phyloP scores from a whole-genome alignment of 1,140 invertebrate genomes.

The Cydia amplana region DNA sequence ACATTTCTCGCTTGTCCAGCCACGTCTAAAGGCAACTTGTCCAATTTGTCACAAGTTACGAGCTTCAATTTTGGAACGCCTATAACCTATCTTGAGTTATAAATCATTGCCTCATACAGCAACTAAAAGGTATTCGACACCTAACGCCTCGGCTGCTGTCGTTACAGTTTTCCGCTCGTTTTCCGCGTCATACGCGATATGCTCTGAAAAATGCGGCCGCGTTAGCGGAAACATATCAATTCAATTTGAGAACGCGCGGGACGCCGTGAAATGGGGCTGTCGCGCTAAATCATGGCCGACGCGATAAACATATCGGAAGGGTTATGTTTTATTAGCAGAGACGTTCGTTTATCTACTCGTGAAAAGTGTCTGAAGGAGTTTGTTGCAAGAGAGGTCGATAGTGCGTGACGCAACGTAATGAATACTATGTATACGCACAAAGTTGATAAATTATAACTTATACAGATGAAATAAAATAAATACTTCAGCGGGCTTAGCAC shows the following conservation, averaged over 20 bases:
- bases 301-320: slow-evolving; percentile 69
- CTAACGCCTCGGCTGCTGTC: slow-evolving; percentile 40
- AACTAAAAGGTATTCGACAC: slow-evolving; percentile 31
- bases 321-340: slow-evolving; percentile 63
- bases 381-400: background rate
- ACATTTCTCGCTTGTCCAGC: too few species aligned
- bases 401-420: background rate
- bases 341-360: slow-evolving; percentile 39
- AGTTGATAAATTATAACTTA: too few species aligned
- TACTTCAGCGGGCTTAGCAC: too few species aligned
- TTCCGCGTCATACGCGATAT: slow-evolving; percentile 67
- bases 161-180: slow-evolving; percentile 55
- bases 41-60: too few species aligned
- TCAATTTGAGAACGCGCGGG: slow-evolving; percentile 67
- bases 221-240: slow-evolving; percentile 74
- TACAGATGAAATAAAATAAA: too few species aligned
- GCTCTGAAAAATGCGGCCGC: slow-evolving; percentile 66
- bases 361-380: slow-evolving; percentile 11
- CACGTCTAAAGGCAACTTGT: too few species aligned
- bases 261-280: slow-evolving; percentile 66
- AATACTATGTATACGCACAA: too few species aligned
- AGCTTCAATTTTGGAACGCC: too few species aligned
- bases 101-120: slow-evolving; percentile 33
- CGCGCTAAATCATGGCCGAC: slow-evolving; percentile 62
- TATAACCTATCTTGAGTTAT: too few species aligned